Conservation (phyloP, 2,888 invertebrate species). For the Azorinus chamasolen region DNA sequence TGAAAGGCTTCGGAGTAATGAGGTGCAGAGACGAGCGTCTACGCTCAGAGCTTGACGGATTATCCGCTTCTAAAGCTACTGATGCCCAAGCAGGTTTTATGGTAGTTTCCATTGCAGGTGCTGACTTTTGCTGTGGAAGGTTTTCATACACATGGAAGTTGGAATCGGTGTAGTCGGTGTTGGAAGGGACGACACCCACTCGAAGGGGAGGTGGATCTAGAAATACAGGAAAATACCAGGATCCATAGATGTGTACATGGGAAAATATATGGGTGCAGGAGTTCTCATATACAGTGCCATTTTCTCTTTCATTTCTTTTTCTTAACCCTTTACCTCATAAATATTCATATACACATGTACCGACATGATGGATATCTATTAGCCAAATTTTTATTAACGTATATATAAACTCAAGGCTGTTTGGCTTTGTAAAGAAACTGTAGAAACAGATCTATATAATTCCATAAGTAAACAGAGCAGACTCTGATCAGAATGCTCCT, state of each 20-base stretch:
- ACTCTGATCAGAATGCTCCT: too few species aligned
- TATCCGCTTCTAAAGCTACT: conserved; percentile 52
- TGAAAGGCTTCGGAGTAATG: conserved; percentile 80
- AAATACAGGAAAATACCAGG: conserved; percentile 36
- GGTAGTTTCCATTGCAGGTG: conserved; percentile 34
- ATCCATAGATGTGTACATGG: not conserved
- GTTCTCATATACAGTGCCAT: too few species aligned
- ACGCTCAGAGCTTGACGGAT: conserved; percentile 65
- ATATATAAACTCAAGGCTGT: too few species aligned
- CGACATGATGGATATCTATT: too few species aligned
- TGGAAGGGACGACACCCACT: conserved; percentile 54
- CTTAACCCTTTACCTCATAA: too few species aligned
- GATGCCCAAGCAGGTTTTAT: conserved; percentile 50
- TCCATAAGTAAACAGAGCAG: too few species aligned
- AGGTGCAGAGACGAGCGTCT: conserved; percentile 73
- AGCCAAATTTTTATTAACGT: too few species aligned
- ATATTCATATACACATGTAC: too few species aligned
- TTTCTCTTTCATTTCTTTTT: too few species aligned
- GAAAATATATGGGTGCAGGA: too few species aligned
- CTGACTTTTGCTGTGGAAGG: conserved; percentile 66
- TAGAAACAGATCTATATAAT: too few species aligned
- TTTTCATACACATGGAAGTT: conserved; percentile 77
- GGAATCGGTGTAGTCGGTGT: conserved; percentile 52
- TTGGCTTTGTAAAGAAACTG: too few species aligned
- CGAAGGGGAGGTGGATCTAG: conserved; percentile 60